Evolutionary conservation across 2,888 invertebrate species (phyloP).

Genomic region (Aphidoletes aphidimyza): DNA sequence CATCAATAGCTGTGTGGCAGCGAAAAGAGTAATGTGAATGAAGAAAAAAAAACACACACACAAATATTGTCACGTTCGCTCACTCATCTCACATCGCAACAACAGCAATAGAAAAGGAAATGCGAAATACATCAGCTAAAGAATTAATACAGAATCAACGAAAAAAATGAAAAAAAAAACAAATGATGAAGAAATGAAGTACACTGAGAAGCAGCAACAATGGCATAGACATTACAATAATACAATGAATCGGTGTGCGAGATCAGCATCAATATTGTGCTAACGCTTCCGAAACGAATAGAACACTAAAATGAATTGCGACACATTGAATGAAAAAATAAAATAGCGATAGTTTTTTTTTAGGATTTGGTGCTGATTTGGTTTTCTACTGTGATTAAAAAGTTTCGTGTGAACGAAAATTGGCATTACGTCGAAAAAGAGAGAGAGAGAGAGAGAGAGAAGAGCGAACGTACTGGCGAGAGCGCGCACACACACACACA

Average conservation of each 20-base stretch:
- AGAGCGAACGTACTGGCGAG: not conserved
- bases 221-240: conserved; percentile 20
- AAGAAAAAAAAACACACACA: too few species aligned
- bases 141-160: not conserved
- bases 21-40: too few species aligned
- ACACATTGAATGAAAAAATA: not conserved
- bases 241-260: not conserved
- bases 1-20: too few species aligned
- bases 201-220: conserved; percentile 7
- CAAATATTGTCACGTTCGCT: conserved; percentile 18
- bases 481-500: not conserved
- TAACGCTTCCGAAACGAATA: conserved; percentile 29
- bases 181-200: too few species aligned
- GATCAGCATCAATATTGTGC: conserved; percentile 17
- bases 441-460: not conserved
- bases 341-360: conserved; percentile 25
- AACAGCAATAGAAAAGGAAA: not conserved
- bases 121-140: not conserved
- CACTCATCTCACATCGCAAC: not conserved
- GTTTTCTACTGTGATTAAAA: not conserved
- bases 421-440: not conserved
- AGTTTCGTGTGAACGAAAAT: not conserved
- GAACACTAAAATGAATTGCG: not conserved
- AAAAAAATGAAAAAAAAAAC: not conserved
- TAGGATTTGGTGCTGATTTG: not conserved